These are phyloP conservation scores for Anolis apletophallus DNA, from an alignment of 2,797 vertebrate genomes.

Conservation along the genomic window DNA sequence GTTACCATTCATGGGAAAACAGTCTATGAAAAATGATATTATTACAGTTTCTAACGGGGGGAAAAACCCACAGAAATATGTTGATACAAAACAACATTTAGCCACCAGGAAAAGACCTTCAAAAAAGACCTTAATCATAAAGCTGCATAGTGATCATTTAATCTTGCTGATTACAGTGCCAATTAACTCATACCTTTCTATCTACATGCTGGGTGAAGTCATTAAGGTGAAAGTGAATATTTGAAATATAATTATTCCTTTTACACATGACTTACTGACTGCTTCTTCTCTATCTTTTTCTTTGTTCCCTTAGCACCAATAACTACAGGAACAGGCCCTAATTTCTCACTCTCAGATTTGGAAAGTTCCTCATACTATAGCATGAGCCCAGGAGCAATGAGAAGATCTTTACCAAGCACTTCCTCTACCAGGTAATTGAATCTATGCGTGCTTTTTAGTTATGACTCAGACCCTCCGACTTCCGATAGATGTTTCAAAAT, in stretches of 20 bases:
- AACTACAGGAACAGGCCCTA: slow-evolving; percentile 95
- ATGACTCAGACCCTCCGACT: slow-evolving; percentile 50
- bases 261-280: slow-evolving; percentile 65
- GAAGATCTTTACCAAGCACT: slow-evolving; percentile 95
- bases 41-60: slow-evolving; percentile 41
- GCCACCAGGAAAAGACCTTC: slow-evolving; percentile 32
- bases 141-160: slow-evolving; percentile 55
- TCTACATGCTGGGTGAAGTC: slow-evolving; percentile 45
- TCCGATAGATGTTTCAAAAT: slow-evolving; percentile 29
- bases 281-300: slow-evolving; percentile 53
- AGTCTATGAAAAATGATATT: slow-evolving; percentile 37
- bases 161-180: slow-evolving; percentile 58
- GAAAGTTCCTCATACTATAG: slow-evolving; percentile 99
- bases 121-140: slow-evolving; percentile 35
- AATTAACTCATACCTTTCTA: slow-evolving; percentile 60
- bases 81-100: slow-evolving; percentile 14
- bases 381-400: slow-evolving; percentile 99
- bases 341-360: slow-evolving; percentile 97
- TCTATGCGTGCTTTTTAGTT: slow-evolving; percentile 43
- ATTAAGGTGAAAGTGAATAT: slow-evolving; percentile 57
- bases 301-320: slow-evolving; percentile 88
- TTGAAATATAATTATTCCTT: slow-evolving; percentile 57
- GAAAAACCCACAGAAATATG: slow-evolving; percentile 35
- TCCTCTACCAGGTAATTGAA: slow-evolving; percentile 91
- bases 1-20: slow-evolving; percentile 18